These are phyloP conservation scores for Meta bourneti DNA, from an alignment of 2,888 invertebrate species.

Conservation along the genomic window DNA sequence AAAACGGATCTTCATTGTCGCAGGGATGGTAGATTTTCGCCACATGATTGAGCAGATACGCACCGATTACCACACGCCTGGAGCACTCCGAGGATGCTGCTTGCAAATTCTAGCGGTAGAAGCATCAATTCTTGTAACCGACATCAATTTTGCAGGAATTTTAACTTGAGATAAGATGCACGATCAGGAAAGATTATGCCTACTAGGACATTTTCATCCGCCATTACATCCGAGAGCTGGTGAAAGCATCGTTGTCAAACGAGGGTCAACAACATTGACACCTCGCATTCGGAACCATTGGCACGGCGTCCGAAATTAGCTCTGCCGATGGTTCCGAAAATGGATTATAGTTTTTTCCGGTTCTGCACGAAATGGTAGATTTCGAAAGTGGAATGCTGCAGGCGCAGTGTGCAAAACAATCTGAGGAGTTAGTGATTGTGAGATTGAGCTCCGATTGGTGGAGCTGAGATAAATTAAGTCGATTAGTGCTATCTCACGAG, in stretches of 20 bases:
- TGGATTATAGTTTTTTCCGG: neutral
- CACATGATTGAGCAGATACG: slow-evolving; percentile 57
- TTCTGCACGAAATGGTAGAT: too few species aligned
- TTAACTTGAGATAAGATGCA: neutral
- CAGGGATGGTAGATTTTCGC: slow-evolving; percentile 2
- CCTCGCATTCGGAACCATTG: neutral
- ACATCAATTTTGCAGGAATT: slow-evolving; percentile 43
- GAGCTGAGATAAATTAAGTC: too few species aligned
- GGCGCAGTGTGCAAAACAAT: too few species aligned
- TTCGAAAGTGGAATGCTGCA: too few species aligned
- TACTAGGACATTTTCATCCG: neutral
- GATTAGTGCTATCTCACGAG: too few species aligned
- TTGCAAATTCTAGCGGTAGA: slow-evolving; percentile 5
- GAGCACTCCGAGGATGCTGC: slow-evolving; percentile 11
- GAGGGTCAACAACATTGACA: slow-evolving; percentile 29
- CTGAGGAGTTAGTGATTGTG: too few species aligned
- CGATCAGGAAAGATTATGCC: slow-evolving; percentile 2
- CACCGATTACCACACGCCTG: slow-evolving; percentile 33
- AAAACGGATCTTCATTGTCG: slow-evolving; percentile 54
- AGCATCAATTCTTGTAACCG: slow-evolving; percentile 30
- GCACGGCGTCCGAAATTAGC: neutral
- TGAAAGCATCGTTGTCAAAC: neutral
- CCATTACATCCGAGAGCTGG: neutral
- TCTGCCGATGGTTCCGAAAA: neutral
- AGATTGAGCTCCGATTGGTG: too few species aligned